These are phyloP conservation scores for Siniperca chuatsi DNA, from an alignment of 2,113 vertebrate genomes.

Conservation along the genomic window DNA sequence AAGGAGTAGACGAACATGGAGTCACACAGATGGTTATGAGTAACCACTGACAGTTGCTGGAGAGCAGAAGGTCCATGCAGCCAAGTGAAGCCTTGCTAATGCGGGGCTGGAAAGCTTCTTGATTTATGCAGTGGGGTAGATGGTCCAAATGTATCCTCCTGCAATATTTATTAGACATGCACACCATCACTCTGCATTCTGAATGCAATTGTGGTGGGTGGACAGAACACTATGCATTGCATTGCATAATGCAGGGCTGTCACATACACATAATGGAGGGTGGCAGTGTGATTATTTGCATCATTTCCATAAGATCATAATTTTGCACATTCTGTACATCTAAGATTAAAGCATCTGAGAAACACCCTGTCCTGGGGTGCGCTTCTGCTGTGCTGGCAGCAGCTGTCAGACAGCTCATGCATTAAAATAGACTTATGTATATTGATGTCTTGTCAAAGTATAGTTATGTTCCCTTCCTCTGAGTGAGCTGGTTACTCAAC, in stretches of 20 bases:
- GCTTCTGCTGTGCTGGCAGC: conserved; percentile 70
- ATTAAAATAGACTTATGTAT: conserved; percentile 74
- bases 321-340: conserved; percentile 70
- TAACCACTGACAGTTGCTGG: conserved; percentile 42
- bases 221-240: conserved; percentile 59
- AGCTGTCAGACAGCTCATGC: conserved; percentile 62
- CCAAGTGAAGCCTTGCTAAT: conserved; percentile 66
- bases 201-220: conserved; percentile 60
- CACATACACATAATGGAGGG: conserved; percentile 65
- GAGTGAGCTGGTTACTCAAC: conserved; percentile 33
- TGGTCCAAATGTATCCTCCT: conserved; percentile 76
- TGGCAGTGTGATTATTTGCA: conserved; percentile 71
- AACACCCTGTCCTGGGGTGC: conserved; percentile 45
- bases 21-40: conserved; percentile 15
- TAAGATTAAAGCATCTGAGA: conserved; percentile 66
- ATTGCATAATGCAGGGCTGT: conserved; percentile 63
- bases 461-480: conserved; percentile 62
- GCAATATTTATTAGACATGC: conserved; percentile 78
- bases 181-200: conserved; percentile 70
- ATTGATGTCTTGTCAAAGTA: conserved; percentile 76
- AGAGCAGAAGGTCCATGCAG: conserved; percentile 54
- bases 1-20: neutral
- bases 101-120: conserved; percentile 64
- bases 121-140: conserved; percentile 74
- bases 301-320: conserved; percentile 74